Evolutionary conservation across 1,140 invertebrate genomes (phyloP).

Genomic region (Hermetia illucens): DNA sequence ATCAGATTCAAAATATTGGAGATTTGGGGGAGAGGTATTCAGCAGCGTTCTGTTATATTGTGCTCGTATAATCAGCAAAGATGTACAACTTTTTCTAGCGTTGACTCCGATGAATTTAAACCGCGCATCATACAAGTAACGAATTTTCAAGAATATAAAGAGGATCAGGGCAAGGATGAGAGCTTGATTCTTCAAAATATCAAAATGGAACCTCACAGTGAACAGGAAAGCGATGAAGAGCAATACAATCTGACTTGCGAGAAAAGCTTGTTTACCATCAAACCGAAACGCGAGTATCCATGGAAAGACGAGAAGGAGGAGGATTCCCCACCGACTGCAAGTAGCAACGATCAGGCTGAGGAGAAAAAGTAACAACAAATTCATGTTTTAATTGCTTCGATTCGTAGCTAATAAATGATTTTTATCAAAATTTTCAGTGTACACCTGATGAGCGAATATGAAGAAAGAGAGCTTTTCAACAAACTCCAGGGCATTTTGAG

Average conservation of each 20-base stretch:
- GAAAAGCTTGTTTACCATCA: constrained; percentile 19
- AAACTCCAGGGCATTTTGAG: constrained; percentile 21
- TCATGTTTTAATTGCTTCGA: too few species aligned
- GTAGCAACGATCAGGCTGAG: too few species aligned
- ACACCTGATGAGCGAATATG: constrained; percentile 37
- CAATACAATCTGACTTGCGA: neutral
- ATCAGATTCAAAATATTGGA: too few species aligned
- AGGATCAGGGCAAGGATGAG: constrained; percentile 4
- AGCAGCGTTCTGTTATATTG: too few species aligned
- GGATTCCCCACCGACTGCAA: too few species aligned
- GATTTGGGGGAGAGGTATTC: too few species aligned
- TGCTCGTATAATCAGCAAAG: too few species aligned
- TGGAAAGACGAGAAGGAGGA: constrained; percentile 13
- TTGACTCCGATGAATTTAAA: constrained; percentile 10
- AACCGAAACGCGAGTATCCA: constrained; percentile 18
- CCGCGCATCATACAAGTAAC: constrained; percentile 25
- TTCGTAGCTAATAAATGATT: too few species aligned
- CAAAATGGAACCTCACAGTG: neutral
- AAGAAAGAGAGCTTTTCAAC: constrained; percentile 40
- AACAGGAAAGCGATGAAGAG: constrained; percentile 9
- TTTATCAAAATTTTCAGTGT: constrained; percentile 25
- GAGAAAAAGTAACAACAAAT: too few species aligned
- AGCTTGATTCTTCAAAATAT: neutral
- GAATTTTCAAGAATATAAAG: constrained; percentile 16
- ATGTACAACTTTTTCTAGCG: too few species aligned